phyloP scores from a whole-genome alignment of 2,888 invertebrate genomes.

The Trachelus stipa region DNA sequence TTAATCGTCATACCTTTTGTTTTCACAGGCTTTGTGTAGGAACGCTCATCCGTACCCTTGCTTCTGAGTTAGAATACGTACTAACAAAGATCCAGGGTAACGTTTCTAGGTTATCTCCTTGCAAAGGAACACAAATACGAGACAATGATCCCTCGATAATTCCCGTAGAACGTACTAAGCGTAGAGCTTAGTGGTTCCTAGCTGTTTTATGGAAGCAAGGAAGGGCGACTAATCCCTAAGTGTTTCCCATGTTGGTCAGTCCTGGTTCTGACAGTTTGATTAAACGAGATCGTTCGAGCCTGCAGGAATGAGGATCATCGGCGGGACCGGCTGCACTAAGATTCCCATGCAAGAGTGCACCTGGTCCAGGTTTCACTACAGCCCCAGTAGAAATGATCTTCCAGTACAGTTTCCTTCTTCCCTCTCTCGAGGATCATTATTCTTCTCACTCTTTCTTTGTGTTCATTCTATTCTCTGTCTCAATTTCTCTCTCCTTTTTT shows the following conservation, averaged over 20 bases:
- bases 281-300: constrained; percentile 26
- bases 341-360: constrained; percentile 31
- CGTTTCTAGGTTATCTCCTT: neutral
- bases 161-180: neutral
- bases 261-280: constrained; percentile 29
- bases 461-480: constrained; percentile 17
- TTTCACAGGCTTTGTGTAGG: neutral
- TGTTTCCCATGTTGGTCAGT: neutral
- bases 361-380: constrained; percentile 27
- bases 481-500: constrained; percentile 10
- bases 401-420: constrained; percentile 17
- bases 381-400: constrained; percentile 19
- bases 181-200: neutral
- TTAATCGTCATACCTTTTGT: neutral
- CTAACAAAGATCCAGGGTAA: neutral
- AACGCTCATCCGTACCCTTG: neutral
- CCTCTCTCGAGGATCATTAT: constrained; percentile 11
- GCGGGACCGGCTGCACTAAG: neutral
- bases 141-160: neutral
- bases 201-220: neutral
- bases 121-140: neutral
- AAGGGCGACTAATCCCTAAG: neutral
- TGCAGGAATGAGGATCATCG: constrained; percentile 25
- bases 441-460: constrained; percentile 14
- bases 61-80: neutral